Base-by-base conservation (phyloP, 2,888 invertebrate genomes). In the Xylota sylvarum region DNA sequence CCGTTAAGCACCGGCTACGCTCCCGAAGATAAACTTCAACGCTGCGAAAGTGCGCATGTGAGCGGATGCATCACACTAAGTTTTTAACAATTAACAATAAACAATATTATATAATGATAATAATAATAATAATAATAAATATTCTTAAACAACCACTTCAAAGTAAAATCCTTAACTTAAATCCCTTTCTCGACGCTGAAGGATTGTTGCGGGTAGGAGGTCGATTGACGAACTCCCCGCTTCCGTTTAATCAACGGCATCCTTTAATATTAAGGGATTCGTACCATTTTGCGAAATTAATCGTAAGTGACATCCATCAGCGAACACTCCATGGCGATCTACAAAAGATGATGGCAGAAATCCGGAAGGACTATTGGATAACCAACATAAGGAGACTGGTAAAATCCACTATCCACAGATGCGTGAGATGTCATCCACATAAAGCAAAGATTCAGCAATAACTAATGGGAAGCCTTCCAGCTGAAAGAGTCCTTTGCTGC, bases 161-260 rank as follows among this genome's bases (percentile, higher is more conserved):
- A 58, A 35, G 17, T 4, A 14, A 10, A 19, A 58, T 58, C n/a
- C 60, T 40, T 23, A 17, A 17, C 3, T 6, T 40, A n/a, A 19
- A 23, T 27, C 27, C 10, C 0, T 27, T 52, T 60, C 32, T 56
- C 7, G 32, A 56, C 17, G 32, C 14, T 32, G 6, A 30, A 9
- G 55, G 32, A n/a, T 17, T 32, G 4, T 9, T 56, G 10, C 32
- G 55, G 5, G 55, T 56, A 9, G 55, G 32, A 32, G 52, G 52
- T 12, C 17, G 52, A 52, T 27, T 52, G 5, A 23, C 12, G 12
- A 52, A 52, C n/a, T 52, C 27, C 1, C 9, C 27, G 17, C 52
- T 27, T 23, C 52, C 52, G 10, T 52, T 52, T 52, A 12, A 52
- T 27, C 52, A 52, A n/a, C n/a, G 27, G n/a, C n/a, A n/a, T n/a